Percentiles rank a stretch among this genome's conserved stretches.
These are phyloP conservation scores for Leucophora obtusa DNA, from an alignment of 2,888 invertebrate species.

Conservation along the genomic window DNA sequence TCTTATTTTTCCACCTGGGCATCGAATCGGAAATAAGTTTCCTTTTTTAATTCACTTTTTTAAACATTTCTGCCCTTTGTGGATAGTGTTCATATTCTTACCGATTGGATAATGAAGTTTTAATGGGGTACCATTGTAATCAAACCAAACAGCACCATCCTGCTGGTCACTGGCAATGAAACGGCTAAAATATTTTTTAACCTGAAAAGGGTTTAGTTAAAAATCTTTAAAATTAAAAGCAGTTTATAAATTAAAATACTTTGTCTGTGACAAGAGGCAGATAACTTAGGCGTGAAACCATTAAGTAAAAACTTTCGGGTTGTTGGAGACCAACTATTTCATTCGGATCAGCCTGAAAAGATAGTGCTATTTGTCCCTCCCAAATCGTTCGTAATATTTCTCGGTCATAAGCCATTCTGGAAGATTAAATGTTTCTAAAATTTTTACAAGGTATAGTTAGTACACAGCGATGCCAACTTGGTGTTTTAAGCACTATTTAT, in stretches of 20 bases:
- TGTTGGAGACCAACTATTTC: conserved; percentile 93
- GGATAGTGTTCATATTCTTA: no score
- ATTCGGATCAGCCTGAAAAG: conserved; percentile 92
- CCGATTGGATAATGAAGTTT: conserved; percentile 92
- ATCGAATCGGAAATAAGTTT: no score
- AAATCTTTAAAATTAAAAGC: neutral
- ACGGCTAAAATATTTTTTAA: conserved; percentile 91
- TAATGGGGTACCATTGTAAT: conserved; percentile 92
- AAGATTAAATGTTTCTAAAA: no score
- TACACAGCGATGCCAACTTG: no score
- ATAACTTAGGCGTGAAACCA: conserved; percentile 95
- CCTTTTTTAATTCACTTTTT: no score
- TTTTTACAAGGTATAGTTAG: no score
- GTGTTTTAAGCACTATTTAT: no score
- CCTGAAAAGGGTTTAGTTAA: conserved; percentile 79
- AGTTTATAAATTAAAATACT: conserved; percentile 80
- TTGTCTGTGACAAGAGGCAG: conserved; percentile 97
- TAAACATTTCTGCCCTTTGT: no score
- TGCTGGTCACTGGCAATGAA: conserved; percentile 89
- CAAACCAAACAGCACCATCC: conserved; percentile 95
- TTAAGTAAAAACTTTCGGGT: conserved; percentile 94
- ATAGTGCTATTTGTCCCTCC: conserved; percentile 96
- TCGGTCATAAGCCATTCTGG: conserved; percentile 93
- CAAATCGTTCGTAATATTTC: conserved; percentile 96
- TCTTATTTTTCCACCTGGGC: no score